Base-by-base conservation (phyloP, 2,797 vertebrate species). In the Bradypodion ventrale region DNA sequence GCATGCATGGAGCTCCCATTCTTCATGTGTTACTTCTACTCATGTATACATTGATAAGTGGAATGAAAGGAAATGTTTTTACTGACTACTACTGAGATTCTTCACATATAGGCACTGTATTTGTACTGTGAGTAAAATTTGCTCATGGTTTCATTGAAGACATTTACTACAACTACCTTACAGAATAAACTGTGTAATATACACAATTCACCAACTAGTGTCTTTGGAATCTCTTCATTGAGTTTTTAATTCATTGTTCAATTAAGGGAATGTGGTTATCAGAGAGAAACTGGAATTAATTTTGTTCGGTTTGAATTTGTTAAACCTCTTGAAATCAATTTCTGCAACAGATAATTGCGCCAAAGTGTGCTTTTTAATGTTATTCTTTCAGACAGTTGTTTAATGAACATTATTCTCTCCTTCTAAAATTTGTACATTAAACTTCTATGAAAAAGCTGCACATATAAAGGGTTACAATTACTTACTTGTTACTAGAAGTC, bases 181-280 rank as follows among this genome's bases (percentile, higher is more conserved):
- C 92, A 85, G 81, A 92, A 89, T 93, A 92, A 91, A 95, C 73
- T 87, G 89, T 80, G 56, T 70, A 46, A 85, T 44, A 89, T 32
- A 83, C 15, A 69, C 83, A 66, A 2, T 77, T 83, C 0, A 0
- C 63, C 89, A 91, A 84, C n/a, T 78, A 82, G 27, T 23, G 27
- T 82, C 44, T 88, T 86, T 27, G 80, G 85, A 66, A 7, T 62
- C 80, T 52, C 35, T 44, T 83, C 85, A 88, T 88, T 84, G 63
- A 80, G 82, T 25, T 90, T n/a, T 83, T 84, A 86, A 88, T 75
- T 82, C 62, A 87, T 70, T 87, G 37, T 60, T 80, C 62, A 87
- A 3, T 87, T 87, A 85, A 77, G 0, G 5, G 1, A 32, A 5
- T 49, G 86, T 56, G 52, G 19, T 56, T 21, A 56, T 56, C 83